These are phyloP conservation scores for Nomada hirtipes DNA, from an alignment of 2,888 invertebrate genomes.

Conservation along the genomic window DNA sequence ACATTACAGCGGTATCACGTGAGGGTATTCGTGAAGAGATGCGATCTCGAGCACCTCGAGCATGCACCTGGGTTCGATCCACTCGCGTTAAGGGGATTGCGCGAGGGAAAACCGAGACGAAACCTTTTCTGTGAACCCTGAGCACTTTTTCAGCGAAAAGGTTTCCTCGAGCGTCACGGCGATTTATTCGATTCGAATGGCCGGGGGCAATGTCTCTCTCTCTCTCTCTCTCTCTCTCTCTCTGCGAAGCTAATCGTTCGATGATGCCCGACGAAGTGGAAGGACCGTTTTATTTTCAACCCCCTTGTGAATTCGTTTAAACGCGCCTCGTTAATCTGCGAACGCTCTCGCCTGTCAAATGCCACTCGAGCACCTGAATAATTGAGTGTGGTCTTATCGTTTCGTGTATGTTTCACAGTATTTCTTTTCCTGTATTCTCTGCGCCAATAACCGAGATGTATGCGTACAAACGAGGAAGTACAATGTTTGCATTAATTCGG, in stretches of 20 bases:
- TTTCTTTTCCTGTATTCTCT: too few species aligned
- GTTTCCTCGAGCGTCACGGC: constrained; percentile 55
- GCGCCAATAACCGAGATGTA: too few species aligned
- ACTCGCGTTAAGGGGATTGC: constrained; percentile 66
- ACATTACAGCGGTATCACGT: constrained; percentile 67
- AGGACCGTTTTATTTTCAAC: not conserved
- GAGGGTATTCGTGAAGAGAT: constrained; percentile 67
- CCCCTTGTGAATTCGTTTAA: not conserved
- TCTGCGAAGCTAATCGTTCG: constrained; percentile 30
- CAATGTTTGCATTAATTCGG: too few species aligned
- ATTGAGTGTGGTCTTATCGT: not conserved
- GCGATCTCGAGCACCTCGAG: constrained; percentile 67
- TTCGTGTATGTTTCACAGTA: too few species aligned
- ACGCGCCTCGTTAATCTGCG: not conserved
- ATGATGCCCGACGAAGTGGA: constrained; percentile 5
- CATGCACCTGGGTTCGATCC: constrained; percentile 68
- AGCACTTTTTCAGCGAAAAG: constrained; percentile 49
- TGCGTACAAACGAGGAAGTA: too few species aligned
- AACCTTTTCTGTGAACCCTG: constrained; percentile 57
- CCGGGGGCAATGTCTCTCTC: constrained; percentile 43
- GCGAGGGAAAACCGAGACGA: constrained; percentile 58
- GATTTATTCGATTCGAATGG: constrained; percentile 52
- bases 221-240: not conserved
- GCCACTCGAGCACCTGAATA: not conserved
- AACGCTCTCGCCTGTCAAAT: not conserved